Evolutionary conservation across 2,113 vertebrate species (phyloP), one percentile per base, ranked within the genome.

Genomic region (Lipotes vexillifer): DNA sequence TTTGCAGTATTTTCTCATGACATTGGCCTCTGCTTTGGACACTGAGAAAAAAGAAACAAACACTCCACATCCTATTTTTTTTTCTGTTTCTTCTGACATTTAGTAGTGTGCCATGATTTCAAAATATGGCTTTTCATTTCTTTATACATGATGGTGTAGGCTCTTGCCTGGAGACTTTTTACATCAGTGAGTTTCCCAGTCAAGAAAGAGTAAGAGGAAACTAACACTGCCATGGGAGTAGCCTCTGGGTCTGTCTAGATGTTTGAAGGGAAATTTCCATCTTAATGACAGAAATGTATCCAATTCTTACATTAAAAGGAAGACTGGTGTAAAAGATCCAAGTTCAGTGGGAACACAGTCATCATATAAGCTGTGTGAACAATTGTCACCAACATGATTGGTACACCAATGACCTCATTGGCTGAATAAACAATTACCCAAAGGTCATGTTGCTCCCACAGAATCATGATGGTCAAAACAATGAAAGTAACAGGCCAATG

Each of bases 1-100:
- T 97, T 96, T 97, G 65, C 68, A 66, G 38, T 38, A 82, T 88
- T 97, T 94, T 97, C 98, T 98, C 74, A 57, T 44, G 83, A 96
- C 80, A 49, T 66, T 97, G 95, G 55, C 29, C 55, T 97, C 97
- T 97, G 96, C 96, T 93, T 41, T 65, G 23, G 88, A 94, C 17
- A 57, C 72, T 83, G 92, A 98, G 88, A 55, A 75, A 96, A 93
- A 96, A 84, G 89, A 90, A 96, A 84, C 21, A 75, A 85, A 92
- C 23, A 80, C 31, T 69, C 12, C 52, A 88, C 55, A n/a, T 81
- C 23, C 49, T 44, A 2, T 52, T 65, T 68, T 29, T 46, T 92
- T 69, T 82, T 23, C 78, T 88, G 27, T 95, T 97, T 96, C 46
- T 31, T 93, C 74, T 90, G 65, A 90, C n/a, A 90, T 55, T 88